Conservation (phyloP, 2,888 invertebrate genomes). For the Philaethria dido region DNA sequence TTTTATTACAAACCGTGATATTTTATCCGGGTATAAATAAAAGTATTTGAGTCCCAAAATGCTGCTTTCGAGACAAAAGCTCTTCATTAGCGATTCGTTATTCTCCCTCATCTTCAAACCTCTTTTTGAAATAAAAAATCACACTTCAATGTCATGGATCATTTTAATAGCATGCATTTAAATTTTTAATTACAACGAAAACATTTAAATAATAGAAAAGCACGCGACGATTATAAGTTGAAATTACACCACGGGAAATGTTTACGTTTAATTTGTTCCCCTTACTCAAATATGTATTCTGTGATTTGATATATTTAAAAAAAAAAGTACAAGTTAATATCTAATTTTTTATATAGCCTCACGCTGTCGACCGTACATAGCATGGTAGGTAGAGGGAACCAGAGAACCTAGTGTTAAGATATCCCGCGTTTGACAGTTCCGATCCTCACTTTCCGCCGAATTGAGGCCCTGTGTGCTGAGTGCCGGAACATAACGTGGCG, state of each 20-base stretch:
- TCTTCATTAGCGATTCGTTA: conserved; percentile 53
- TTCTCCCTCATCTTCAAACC: conserved; percentile 52
- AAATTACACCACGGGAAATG: background rate
- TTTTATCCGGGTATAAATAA: conserved; percentile 68
- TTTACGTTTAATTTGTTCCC: background rate
- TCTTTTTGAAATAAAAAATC: background rate
- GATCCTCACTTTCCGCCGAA: no score
- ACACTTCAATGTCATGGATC: background rate
- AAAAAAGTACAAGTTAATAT: no score
- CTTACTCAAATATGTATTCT: background rate
- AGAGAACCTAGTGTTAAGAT: no score
- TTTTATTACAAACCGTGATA: conserved; percentile 61
- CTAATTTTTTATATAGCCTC: no score
- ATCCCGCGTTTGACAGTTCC: no score
- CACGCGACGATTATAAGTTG: background rate
- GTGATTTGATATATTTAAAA: no score
- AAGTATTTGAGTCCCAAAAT: conserved; percentile 72
- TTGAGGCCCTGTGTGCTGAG: no score
- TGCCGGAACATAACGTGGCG: no score
- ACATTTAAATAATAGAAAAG: conserved; percentile 9
- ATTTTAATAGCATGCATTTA: background rate
- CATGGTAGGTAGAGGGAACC: no score
- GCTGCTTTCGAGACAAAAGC: conserved; percentile 65
- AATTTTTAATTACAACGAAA: background rate
- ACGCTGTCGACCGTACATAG: no score